A percentile compares a stretch with the other conserved stretches of the same genome.
Conservation (phyloP, 2,888 invertebrate genomes). For the Antheraea assamensis region DNA sequence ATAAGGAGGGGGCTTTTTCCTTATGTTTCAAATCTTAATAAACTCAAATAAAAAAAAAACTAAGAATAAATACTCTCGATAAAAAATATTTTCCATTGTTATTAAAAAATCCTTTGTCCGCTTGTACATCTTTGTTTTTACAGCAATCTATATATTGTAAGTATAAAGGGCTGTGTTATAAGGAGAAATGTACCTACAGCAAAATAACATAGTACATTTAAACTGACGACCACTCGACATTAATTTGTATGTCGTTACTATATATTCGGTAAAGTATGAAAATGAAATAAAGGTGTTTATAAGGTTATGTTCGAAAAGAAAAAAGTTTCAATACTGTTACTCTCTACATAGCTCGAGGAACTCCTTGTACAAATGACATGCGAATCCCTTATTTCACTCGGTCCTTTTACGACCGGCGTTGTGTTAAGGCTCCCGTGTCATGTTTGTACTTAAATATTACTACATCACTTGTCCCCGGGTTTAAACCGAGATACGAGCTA, state of each 20-base stretch:
- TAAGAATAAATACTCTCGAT: too few relatives aligned
- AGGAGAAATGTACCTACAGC: too few relatives aligned
- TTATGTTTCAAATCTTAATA: too few relatives aligned
- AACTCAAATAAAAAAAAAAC: too few relatives aligned
- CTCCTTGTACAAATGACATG: conserved; percentile 42
- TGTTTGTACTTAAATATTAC: conserved; percentile 33
- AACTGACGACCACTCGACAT: too few relatives aligned
- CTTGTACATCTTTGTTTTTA: too few relatives aligned
- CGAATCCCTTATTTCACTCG: conserved; percentile 42
- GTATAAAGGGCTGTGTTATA: too few relatives aligned
- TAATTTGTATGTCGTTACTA: neutral
- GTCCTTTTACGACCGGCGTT: conserved; percentile 34
- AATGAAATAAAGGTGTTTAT: neutral
- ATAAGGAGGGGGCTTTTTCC: too few relatives aligned
- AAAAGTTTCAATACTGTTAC: conserved; percentile 27
- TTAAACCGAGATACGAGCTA: conserved; percentile 13
- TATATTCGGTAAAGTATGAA: neutral
- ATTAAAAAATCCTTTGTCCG: too few relatives aligned
- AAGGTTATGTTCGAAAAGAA: neutral
- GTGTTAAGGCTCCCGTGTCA: conserved; percentile 21
- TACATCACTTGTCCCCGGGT: conserved; percentile 9
- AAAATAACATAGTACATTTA: too few relatives aligned
- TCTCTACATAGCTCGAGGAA: conserved; percentile 20
- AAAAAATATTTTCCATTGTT: too few relatives aligned
- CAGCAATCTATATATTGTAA: too few relatives aligned